Conservation (phyloP, 2,113 vertebrate species). For the Platysteira castanea region DNA sequence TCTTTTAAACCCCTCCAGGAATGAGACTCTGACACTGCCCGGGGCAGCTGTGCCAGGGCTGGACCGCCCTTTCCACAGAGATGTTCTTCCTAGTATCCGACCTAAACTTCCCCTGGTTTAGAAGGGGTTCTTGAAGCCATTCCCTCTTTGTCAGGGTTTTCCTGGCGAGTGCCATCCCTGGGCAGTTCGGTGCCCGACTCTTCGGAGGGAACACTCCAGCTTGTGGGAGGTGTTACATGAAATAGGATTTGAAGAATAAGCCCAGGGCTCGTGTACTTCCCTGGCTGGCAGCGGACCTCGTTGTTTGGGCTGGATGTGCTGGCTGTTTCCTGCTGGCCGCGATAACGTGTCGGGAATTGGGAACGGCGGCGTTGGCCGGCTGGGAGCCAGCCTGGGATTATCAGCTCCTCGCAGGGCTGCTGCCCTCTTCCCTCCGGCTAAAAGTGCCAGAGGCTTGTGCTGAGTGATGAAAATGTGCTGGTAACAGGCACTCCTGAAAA, state of each 20-base stretch:
- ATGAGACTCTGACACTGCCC: no score
- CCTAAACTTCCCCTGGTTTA: not conserved
- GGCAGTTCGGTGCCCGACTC: rapidly evolving
- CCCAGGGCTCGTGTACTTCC: not conserved
- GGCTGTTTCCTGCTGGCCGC: not conserved
- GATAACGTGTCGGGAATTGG: not conserved
- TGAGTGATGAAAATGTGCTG: rapidly evolving
- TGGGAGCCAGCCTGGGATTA: not conserved
- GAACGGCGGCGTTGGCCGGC: rapidly evolving
- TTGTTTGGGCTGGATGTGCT: not conserved
- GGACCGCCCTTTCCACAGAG: not conserved
- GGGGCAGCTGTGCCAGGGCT: not conserved
- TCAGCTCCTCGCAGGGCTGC: not conserved
- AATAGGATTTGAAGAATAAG: not conserved
- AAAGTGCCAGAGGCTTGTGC: not conserved
- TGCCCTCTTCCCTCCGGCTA: not conserved
- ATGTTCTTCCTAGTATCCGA: not conserved
- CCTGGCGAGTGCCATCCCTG: not conserved
- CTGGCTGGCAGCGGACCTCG: not conserved
- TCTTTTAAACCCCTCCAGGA: not conserved
- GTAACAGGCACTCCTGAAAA: not conserved
- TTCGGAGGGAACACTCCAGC: rapidly evolving
- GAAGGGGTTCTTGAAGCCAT: not conserved
- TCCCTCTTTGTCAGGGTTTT: not conserved
- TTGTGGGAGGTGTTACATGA: rapidly evolving